A percentile compares a stretch with the other conserved stretches of the same genome.
Evolutionary conservation across 2,888 invertebrate species (phyloP).

Genomic region (Melinopterus prodromus): DNA sequence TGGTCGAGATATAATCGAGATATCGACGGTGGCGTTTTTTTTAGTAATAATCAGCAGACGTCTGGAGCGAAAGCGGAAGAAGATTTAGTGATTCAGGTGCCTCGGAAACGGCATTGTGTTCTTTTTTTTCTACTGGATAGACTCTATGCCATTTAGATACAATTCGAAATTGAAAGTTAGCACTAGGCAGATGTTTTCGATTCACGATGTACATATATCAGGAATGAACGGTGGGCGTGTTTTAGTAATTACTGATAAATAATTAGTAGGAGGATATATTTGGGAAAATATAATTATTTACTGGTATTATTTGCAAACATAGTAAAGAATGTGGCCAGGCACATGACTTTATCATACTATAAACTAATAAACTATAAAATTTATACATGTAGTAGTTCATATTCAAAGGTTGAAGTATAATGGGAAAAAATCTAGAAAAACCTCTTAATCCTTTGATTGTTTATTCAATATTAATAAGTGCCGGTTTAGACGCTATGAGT

Average conservation of each 20-base stretch:
- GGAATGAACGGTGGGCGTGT: slow-evolving; percentile 8
- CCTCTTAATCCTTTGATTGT: no score
- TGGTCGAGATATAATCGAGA: not conserved
- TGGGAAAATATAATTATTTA: no score
- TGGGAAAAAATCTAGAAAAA: no score
- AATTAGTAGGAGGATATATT: no score
- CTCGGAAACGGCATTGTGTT: slow-evolving; percentile 19
- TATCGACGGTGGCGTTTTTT: slow-evolving; percentile 24
- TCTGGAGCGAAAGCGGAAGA: slow-evolving; percentile 30
- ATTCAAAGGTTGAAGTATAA: no score
- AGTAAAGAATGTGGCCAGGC: no score
- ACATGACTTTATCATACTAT: no score
- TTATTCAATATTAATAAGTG: no score
- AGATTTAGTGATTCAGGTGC: slow-evolving; percentile 30
- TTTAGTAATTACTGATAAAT: not conserved
- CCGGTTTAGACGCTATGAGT: no score
- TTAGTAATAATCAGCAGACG: slow-evolving; percentile 27
- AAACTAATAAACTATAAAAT: no score
- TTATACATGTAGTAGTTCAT: no score
- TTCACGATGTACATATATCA: slow-evolving; percentile 15
- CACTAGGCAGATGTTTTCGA: slow-evolving; percentile 8
- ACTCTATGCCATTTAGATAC: slow-evolving; percentile 5
- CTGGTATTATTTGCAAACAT: no score
- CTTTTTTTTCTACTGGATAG: slow-evolving; percentile 16
- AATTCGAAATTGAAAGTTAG: slow-evolving; percentile 14